Evolutionary conservation across 2,888 invertebrate genomes (phyloP), one percentile per base, ranked within the genome.

Genomic region (Norana najaformis): DNA sequence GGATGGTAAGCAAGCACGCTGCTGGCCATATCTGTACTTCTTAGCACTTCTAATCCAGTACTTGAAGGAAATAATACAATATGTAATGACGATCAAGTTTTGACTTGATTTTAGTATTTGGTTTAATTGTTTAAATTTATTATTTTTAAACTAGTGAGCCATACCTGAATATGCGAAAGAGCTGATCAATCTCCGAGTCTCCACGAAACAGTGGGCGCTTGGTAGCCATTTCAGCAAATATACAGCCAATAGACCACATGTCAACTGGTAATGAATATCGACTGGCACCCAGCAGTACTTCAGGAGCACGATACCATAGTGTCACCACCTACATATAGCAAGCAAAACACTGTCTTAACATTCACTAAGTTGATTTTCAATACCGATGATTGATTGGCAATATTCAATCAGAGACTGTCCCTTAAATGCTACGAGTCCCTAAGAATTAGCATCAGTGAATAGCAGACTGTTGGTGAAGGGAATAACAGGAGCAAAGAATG

Each of bases 181-280:
- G 96, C 94, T 99, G 99, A 95, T 99, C 99, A 93, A 99, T 99
- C 95, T 99, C 99, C 0, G 99, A 99, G 95, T 99, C 99, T 30
- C 99, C 99, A 95, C 98, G 98, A 95, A 99, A 99, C 38, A 99
- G 95, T 1, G 99, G 98, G 93, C 97, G 97, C 93, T 97, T 97
- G 2, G 97, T 98, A 6, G 94, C 93, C 95, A 99, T 98, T 96
- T 99, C 99, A 0, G 98, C 97, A 95, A 99, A 99, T 93, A 99
- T 99, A 95, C 99, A 99, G 3, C 98, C 98, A 93, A 98, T 96
- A 2, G 98, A 98, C 99, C 99, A 99, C 92, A 99, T 96, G 95
- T 99, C 99, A 89, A 99, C 93, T 11, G 95, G 94, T 53, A 94
- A 93, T 5, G 95, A 94, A 91, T 95, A 95, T 35, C 94, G 92